Base-by-base conservation (phyloP, 1,140 invertebrate genomes). In the Zaprionus camerounensis region DNA sequence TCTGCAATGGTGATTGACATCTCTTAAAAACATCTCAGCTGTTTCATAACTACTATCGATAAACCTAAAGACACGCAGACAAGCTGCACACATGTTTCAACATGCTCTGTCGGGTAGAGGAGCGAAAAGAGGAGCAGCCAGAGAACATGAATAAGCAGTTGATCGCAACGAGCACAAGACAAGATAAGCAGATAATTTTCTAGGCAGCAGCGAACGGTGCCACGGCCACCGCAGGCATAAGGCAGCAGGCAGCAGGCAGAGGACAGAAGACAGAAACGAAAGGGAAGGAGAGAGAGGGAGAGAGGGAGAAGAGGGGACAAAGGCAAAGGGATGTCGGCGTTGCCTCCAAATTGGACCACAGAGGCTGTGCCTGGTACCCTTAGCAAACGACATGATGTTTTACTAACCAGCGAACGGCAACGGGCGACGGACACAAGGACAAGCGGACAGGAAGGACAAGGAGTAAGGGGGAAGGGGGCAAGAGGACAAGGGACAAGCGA, bases 131-230 rank as follows among this genome's bases (percentile, higher is more conserved):
- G 58, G 58, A 73, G 74, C 74, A 72, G 65, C 71, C 64, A 76
- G 64, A 84, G 76, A 91, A 91, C 80, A 91, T 90, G 82, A 91
- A 91, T 88, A 91, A 88, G 78, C 82, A 83, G 81, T 80, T 76
- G 88, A 91, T 91, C 88, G 82, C 86, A 88, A 85, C 81, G 84
- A 84, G 81, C 84, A 77, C 84, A 81, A 82, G 81, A 91, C 88
- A 91, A 91, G 88, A 91, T 91, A 91, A 91, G 88, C 88, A 85
- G 88, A 91, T 91, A 91, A 91, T 91, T 82, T 91, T 91, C 87
- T 91, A 88, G 88, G 78, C 84, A 80, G 76, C 62, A 77, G 44
- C 73, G 55, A 65, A 64, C 64, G 59, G 66, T 46, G 41, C 41
- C 41, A n/a, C 65, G 36, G 59, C 58, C 66, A 71, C 76, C 69